Evolutionary conservation across 2,888 invertebrate genomes (phyloP), one percentile per base, ranked within the genome.

Genomic region (Brenthis hecate): DNA sequence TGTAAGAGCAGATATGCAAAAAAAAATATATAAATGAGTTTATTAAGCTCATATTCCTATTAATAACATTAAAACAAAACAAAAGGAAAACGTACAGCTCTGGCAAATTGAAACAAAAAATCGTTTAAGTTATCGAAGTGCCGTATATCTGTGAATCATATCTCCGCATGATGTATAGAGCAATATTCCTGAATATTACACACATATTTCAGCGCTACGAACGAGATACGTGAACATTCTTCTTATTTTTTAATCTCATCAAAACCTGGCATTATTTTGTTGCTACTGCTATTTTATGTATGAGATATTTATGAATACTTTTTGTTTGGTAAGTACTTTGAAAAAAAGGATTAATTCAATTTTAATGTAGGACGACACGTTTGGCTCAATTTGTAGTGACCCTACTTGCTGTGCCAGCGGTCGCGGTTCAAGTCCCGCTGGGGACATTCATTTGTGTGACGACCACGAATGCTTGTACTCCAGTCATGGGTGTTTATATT

Each of bases 111-210:
- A 65, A 69, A 58, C 66, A 55, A 72, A 68, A 55, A 60, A 55
- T 60, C 65, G 58, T 68, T 62, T 68, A 63, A 55, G 66, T 55
- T 60, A 66, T 58, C 86, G 83, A 81, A 78, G 78, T 76, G 73
- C 73, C 74, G 80, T 78, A 86, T 89, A 89, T 89, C 87, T 89
- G 85, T 85, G 84, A 88, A 91, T 92, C 91, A 92, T 91, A 92
- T 88, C 83, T 88, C 85, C 84, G 87, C 91, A 93, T 94, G 94
- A 94, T 93, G 93, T 94, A 94, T 94, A 91, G 91, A 91, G 93
- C 94, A 93, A 93, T 94, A 93, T 91, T 92, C 93, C 91, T 94
- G 94, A 94, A 94, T 94, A 94, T 94, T 93, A 93, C 93, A 94
- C 84, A 89, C 88, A 93, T 94, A 94, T 93, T 92, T 94, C 92